Conservation (phyloP, 1,140 invertebrate species). For the Dendroctonus valens region DNA sequence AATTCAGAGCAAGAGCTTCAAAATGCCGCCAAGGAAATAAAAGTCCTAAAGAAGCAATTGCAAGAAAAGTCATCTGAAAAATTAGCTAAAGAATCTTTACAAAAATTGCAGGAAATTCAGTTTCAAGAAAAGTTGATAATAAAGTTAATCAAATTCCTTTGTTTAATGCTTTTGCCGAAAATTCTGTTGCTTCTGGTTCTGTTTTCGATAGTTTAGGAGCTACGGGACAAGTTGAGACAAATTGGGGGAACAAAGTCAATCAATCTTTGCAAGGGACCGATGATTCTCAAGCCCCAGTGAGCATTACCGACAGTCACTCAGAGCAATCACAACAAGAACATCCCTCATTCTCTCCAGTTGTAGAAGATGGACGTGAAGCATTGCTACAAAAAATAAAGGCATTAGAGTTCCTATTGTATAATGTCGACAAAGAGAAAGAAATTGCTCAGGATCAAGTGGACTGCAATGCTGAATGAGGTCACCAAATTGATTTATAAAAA, state of each 20-base stretch:
- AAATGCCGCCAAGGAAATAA: too few relatives aligned
- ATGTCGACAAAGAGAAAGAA: slow-evolving; percentile 46
- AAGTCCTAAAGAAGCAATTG: too few relatives aligned
- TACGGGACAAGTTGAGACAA: not conserved
- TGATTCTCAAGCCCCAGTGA: not conserved
- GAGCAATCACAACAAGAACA: not conserved
- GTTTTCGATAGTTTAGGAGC: slow-evolving; percentile 4
- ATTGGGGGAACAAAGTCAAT: too few relatives aligned
- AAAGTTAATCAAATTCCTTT: not conserved
- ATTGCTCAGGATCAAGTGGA: slow-evolving; percentile 43
- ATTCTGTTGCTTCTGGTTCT: not conserved
- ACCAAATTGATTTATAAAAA: slow-evolving; percentile 41
- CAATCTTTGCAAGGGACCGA: too few relatives aligned
- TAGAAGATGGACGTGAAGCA: slow-evolving; percentile 38
- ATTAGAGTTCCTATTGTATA: slow-evolving; percentile 48
- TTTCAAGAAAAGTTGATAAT: not conserved
- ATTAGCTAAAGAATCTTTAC: too few relatives aligned
- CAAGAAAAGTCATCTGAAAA: too few relatives aligned
- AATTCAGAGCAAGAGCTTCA: too few relatives aligned
- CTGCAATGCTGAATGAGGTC: slow-evolving; percentile 45
- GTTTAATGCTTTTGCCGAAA: slow-evolving; percentile 5
- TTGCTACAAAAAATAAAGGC: slow-evolving; percentile 47
- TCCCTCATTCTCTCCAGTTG: slow-evolving; percentile 7
- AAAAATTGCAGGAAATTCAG: not conserved
- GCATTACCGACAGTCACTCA: not conserved